Evolutionary conservation across 2,113 vertebrate species (phyloP).

Genomic region (Nyctibius bracteatus): DNA sequence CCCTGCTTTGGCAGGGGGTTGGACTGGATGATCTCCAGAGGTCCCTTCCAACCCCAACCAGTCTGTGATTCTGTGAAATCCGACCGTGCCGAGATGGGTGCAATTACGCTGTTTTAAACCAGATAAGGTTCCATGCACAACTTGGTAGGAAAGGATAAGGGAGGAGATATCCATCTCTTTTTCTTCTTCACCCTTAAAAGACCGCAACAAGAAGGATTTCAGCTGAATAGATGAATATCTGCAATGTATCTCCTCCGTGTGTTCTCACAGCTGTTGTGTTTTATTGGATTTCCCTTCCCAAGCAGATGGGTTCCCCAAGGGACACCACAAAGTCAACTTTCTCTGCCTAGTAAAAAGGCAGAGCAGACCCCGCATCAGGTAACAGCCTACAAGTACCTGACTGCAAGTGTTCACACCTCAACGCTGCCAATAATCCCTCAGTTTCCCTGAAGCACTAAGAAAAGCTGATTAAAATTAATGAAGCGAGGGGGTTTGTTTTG

Average conservation of each 20-base stretch:
- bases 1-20: too few species aligned
- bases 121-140: not conserved
- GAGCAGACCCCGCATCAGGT: not conserved
- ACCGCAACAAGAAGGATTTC: not conserved
- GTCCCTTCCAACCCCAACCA: too few species aligned
- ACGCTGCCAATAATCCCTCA: not conserved
- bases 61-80: too few species aligned
- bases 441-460: not conserved
- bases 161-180: not conserved
- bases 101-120: not conserved
- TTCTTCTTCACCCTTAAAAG: not conserved
- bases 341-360: not conserved
- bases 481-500: too few species aligned
- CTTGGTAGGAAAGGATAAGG: not conserved
- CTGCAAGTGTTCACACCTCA: accelerated
- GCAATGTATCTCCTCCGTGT: not conserved
- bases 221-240: not conserved
- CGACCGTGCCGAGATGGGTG: accelerated
- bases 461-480: not conserved
- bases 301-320: not conserved
- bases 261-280: not conserved
- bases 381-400: not conserved
- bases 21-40: too few species aligned
- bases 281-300: not conserved
- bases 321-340: not conserved